These are phyloP conservation scores for Acestrorhynchus altus DNA, from an alignment of 2,797 vertebrate species.

Conservation along the genomic window DNA sequence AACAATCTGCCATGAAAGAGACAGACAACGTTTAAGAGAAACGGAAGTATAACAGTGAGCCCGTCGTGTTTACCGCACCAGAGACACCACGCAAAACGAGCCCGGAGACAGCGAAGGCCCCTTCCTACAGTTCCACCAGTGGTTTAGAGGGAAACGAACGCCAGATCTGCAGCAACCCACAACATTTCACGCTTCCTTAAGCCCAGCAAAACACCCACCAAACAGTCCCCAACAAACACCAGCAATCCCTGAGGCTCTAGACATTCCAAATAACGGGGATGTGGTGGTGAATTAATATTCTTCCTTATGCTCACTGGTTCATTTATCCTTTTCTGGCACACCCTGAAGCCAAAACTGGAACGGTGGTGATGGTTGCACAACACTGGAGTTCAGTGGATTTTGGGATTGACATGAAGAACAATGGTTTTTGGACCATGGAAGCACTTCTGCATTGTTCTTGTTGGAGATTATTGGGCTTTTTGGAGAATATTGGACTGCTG, in stretches of 20 bases:
- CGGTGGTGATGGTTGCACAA: too few relatives aligned
- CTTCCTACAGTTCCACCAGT: not conserved
- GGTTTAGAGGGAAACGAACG: not conserved
- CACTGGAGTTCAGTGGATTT: too few relatives aligned
- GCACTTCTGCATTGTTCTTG: too few relatives aligned
- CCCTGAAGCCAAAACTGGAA: too few relatives aligned
- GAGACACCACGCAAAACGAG: not conserved
- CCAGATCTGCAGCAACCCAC: not conserved
- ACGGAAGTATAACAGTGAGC: not conserved
- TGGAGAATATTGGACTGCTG: too few relatives aligned
- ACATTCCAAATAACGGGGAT: too few relatives aligned
- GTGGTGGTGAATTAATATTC: too few relatives aligned
- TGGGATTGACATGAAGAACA: too few relatives aligned
- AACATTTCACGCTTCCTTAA: not conserved
- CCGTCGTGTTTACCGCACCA: not conserved
- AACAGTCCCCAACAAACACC: not conserved
- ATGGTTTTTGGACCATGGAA: not conserved
- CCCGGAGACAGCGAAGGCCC: not conserved
- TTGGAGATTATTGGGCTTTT: too few relatives aligned
- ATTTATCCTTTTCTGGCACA: too few relatives aligned
- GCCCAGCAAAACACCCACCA: too few relatives aligned
- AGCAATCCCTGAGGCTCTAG: not conserved
- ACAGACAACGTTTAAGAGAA: not conserved
- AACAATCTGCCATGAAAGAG: slow-evolving; percentile 12
- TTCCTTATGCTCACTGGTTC: too few relatives aligned